Evolutionary conservation across 1,140 invertebrate genomes (phyloP).

Genomic region (Ceratosolen solmsi): DNA sequence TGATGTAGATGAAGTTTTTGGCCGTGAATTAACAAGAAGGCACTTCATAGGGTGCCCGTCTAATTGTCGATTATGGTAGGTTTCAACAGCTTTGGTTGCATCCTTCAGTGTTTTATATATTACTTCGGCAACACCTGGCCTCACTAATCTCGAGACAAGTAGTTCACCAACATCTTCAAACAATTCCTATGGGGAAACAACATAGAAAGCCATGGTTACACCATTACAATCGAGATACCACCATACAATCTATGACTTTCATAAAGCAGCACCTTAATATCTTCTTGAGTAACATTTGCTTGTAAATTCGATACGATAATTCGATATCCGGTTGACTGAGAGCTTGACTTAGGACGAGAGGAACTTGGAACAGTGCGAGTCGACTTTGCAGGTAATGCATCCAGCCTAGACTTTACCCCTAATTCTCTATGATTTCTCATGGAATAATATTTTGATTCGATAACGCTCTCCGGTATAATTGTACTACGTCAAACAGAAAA

Average conservation of each 20-base stretch:
- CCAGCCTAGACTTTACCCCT: constrained; percentile 72
- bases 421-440: constrained; percentile 63
- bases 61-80: constrained; percentile 92
- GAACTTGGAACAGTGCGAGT: constrained; percentile 71
- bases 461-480: constrained; percentile 64
- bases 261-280: constrained; percentile 81
- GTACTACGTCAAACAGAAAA: too few relatives aligned
- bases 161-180: constrained; percentile 94
- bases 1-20: constrained; percentile 76
- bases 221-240: neutral
- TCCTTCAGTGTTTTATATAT: constrained; percentile 89
- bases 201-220: too few relatives aligned
- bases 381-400: constrained; percentile 69
- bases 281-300: constrained; percentile 87
- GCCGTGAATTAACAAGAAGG: constrained; percentile 81
- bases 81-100: constrained; percentile 90
- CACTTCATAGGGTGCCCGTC: constrained; percentile 90
- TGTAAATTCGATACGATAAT: constrained; percentile 92
- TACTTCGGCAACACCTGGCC: constrained; percentile 90
- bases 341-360: constrained; percentile 72
- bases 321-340: constrained; percentile 78
- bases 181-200: constrained; percentile 80
- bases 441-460: constrained; percentile 69
- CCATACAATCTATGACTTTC: neutral
- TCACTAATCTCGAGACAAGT: constrained; percentile 86